Conservation (phyloP, 2,113 vertebrate species). For the Brachypodius melanocephalos region DNA sequence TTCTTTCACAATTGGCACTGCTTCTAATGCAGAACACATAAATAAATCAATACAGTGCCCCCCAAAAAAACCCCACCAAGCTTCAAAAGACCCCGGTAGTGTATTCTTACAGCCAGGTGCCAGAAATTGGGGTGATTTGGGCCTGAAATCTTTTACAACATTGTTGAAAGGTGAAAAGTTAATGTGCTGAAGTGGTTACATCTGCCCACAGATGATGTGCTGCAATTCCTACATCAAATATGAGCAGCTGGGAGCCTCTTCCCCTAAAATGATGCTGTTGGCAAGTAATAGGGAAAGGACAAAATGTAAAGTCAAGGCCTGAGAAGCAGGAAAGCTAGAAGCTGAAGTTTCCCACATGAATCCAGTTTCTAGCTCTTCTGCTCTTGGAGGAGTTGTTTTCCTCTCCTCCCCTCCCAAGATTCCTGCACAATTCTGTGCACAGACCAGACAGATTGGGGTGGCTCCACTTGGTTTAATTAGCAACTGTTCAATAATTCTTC, state of each 20-base stretch:
- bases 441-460: background rate
- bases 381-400: background rate
- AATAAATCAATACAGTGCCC: background rate
- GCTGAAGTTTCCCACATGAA: background rate
- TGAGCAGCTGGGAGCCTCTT: background rate
- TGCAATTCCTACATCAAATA: background rate
- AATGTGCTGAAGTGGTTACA: background rate
- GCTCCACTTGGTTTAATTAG: background rate
- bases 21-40: background rate
- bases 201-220: background rate
- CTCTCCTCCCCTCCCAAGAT: background rate
- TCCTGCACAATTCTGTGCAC: background rate
- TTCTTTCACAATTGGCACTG: background rate
- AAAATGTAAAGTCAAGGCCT: background rate
- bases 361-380: background rate
- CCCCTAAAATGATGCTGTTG: background rate
- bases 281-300: background rate
- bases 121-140: fast-evolving
- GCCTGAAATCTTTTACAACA: background rate
- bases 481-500: background rate
- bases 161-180: background rate
- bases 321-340: fast-evolving
- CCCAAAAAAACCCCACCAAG: background rate
- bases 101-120: background rate
- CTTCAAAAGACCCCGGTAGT: background rate